Conservation (phyloP, 2,888 invertebrate genomes). For the Proisotoma minuta region DNA sequence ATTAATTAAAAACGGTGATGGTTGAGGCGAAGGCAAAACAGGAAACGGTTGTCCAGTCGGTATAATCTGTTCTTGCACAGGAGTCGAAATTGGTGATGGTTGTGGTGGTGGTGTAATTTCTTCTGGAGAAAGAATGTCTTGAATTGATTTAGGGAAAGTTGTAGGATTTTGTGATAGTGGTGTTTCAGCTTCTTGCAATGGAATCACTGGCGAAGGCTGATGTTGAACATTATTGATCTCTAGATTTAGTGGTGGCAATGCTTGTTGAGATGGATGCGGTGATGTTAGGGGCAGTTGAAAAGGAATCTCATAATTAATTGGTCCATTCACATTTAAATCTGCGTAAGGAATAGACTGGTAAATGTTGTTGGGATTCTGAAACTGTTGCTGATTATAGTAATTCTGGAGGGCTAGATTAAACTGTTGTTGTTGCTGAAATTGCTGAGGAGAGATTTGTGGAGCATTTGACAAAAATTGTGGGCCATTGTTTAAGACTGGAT, state of each 20-base stretch:
- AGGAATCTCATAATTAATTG: conserved; percentile 10
- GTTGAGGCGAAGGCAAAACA: no score
- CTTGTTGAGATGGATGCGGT: conserved; percentile 10
- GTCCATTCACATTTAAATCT: not conserved
- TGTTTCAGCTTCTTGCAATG: not conserved
- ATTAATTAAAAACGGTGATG: not conserved
- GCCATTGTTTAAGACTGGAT: not conserved
- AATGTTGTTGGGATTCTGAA: conserved; percentile 14
- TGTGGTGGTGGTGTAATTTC: not conserved
- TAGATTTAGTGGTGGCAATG: conserved; percentile 7
- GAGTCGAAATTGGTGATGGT: not conserved
- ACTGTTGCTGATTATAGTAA: conserved; percentile 10
- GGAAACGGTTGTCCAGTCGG: not conserved
- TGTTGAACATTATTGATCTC: conserved; percentile 6
- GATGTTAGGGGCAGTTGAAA: conserved; percentile 11
- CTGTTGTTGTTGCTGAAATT: not conserved
- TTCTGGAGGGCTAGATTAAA: not conserved
- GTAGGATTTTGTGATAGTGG: conserved; percentile 15
- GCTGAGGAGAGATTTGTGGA: not conserved
- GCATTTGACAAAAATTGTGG: not conserved
- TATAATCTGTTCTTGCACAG: not conserved
- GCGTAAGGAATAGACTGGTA: not conserved
- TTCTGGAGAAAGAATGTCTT: conserved; percentile 38
- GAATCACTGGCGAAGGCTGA: conserved; percentile 9
- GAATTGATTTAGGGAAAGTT: conserved; percentile 42